Evolutionary conservation across 2,797 vertebrate species (phyloP), one percentile per base, ranked within the genome.

Genomic region (Lindbergichthys nudifrons): DNA sequence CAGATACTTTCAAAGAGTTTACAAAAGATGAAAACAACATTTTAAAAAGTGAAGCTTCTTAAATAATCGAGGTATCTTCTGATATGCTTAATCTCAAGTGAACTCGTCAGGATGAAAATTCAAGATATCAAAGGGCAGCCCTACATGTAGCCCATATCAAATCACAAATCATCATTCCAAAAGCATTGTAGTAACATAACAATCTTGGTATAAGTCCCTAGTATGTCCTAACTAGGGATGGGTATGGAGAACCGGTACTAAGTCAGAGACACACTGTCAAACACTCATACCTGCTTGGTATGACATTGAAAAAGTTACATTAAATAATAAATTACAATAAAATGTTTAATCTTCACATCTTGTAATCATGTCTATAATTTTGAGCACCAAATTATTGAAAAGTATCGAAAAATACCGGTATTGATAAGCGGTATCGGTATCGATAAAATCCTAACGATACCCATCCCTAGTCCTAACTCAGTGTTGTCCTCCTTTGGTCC

Each of bases 401-500:
- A n/a, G n/a, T n/a, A n/a, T n/a, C n/a, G n/a, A n/a, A n/a, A n/a
- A n/a, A n/a, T n/a, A n/a, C n/a, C n/a, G n/a, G n/a, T n/a, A n/a
- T n/a, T n/a, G n/a, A n/a, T n/a, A n/a, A n/a, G n/a, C n/a, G n/a
- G n/a, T n/a, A n/a, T n/a, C n/a, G n/a, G n/a, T n/a, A n/a, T n/a
- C n/a, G n/a, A n/a, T n/a, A n/a, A n/a, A n/a, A n/a, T n/a, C n/a
- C n/a, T n/a, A n/a, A n/a, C n/a, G n/a, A n/a, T n/a, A n/a, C n/a
- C n/a, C n/a, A n/a, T n/a, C n/a, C n/a, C n/a, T n/a, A n/a, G 30
- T 53, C 9, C 16, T 64, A 5, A 50, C 36, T 52, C 26, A 0
- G 12, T 30, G 13, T 52, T 9, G 14, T 57, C 47, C 13, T 60
- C 19, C 11, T 68, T 26, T 23, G 1, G 1, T 82, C 82, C 30